Evolutionary conservation across 2,888 invertebrate species (phyloP).

Genomic region (Mythimna albipuncta): DNA sequence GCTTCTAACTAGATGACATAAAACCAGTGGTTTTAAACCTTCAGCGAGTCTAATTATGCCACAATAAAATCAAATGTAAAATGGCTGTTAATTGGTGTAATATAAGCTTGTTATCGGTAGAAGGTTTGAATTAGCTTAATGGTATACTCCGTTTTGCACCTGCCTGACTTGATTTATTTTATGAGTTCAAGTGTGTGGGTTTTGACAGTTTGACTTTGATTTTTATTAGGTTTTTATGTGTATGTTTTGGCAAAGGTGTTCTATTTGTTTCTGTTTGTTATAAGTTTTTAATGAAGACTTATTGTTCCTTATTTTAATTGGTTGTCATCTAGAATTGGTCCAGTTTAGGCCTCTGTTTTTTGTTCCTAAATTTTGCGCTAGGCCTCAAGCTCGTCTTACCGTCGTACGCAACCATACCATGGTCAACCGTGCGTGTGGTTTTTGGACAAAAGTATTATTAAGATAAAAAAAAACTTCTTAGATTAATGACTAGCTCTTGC

Average conservation of each 20-base stretch:
- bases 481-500: too few species aligned
- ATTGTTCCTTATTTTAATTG: too few species aligned
- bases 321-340: too few species aligned
- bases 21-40: slow-evolving; percentile 75
- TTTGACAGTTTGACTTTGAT: neutral
- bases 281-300: too few species aligned
- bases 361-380: too few species aligned
- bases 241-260: slow-evolving; percentile 1
- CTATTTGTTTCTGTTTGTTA: too few species aligned
- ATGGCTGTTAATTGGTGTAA: slow-evolving; percentile 78
- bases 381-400: too few species aligned
- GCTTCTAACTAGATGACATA: slow-evolving; percentile 46
- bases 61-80: slow-evolving; percentile 80
- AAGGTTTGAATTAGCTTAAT: slow-evolving; percentile 70
- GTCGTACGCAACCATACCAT: too few species aligned
- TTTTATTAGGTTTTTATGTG: neutral
- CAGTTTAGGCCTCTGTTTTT: too few species aligned
- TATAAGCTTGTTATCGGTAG: slow-evolving; percentile 79
- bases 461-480: too few species aligned
- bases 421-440: too few species aligned
- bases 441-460: too few species aligned
- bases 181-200: slow-evolving; percentile 36
- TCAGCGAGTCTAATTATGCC: slow-evolving; percentile 75
- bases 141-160: slow-evolving; percentile 68
- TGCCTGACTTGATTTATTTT: slow-evolving; percentile 50